Evolutionary conservation across 2,888 invertebrate species (phyloP).

Genomic region (Sesia apiformis): DNA sequence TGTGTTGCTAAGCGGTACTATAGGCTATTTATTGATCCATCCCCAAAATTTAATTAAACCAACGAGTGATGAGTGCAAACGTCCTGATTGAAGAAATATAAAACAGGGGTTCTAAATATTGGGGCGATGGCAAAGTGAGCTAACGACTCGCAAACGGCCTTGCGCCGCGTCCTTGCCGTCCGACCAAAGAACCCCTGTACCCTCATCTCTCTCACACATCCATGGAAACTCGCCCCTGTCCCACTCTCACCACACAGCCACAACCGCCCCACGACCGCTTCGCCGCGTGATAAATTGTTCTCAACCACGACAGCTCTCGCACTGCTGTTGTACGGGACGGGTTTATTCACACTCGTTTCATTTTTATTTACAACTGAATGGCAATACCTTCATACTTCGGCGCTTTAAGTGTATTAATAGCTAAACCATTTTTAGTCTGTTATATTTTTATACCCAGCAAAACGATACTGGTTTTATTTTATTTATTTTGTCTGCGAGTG

Average conservation of each 20-base stretch:
- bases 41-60: no score
- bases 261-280: constrained; percentile 42
- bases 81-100: not conserved
- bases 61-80: no score
- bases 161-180: constrained; percentile 59
- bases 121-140: constrained; percentile 23
- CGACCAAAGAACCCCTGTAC: constrained; percentile 34
- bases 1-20: no score
- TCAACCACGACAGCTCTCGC: constrained; percentile 49
- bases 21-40: no score
- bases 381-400: constrained; percentile 32
- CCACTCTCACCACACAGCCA: constrained; percentile 28
- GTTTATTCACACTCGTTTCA: constrained; percentile 36
- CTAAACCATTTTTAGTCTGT: constrained; percentile 28
- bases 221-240: constrained; percentile 13
- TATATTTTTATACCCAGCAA: constrained; percentile 28
- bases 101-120: not conserved
- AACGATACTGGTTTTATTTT: constrained; percentile 10
- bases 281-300: constrained; percentile 55
- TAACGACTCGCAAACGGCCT: constrained; percentile 52
- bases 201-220: constrained; percentile 30
- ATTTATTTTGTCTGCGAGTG: constrained; percentile 19
- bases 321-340: constrained; percentile 40
- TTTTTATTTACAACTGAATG: constrained; percentile 57
- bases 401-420: constrained; percentile 50